Conservation (phyloP, 1,140 invertebrate species). For the Drosophila orosa region DNA sequence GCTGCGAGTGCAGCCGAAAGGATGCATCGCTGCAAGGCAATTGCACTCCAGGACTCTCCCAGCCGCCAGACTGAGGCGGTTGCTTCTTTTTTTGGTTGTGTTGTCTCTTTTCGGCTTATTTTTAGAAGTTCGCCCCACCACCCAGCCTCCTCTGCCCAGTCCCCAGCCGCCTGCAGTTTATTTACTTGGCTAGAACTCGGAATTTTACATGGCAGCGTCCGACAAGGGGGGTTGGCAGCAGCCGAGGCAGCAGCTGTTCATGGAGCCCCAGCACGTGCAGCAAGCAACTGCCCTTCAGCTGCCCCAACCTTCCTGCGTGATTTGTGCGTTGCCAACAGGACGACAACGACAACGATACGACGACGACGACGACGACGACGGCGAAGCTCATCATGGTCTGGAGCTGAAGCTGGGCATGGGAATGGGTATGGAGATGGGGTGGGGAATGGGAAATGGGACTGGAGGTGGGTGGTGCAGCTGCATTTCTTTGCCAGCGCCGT, state of each 20-base stretch:
- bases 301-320: slow-evolving; percentile 40
- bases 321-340: slow-evolving; percentile 65
- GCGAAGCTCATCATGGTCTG: slow-evolving; percentile 44
- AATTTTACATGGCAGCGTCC: slow-evolving; percentile 64
- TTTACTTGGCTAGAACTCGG: slow-evolving; percentile 74
- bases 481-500: slow-evolving; percentile 51
- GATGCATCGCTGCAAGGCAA: slow-evolving; percentile 73
- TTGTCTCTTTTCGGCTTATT: slow-evolving; percentile 82
- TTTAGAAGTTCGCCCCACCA: slow-evolving; percentile 66
- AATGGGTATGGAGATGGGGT: slow-evolving; percentile 3
- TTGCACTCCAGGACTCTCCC: slow-evolving; percentile 65
- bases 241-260: slow-evolving; percentile 69
- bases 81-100: slow-evolving; percentile 77
- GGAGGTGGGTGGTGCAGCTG: slow-evolving; percentile 45
- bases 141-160: background rate
- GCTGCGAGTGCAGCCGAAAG: slow-evolving; percentile 63
- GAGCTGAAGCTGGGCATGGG: slow-evolving; percentile 15
- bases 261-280: slow-evolving; percentile 78
- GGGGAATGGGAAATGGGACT: background rate
- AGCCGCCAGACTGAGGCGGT: slow-evolving; percentile 65
- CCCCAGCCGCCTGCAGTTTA: slow-evolving; percentile 45
- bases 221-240: slow-evolving; percentile 12
- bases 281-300: slow-evolving; percentile 71
- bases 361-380: slow-evolving; percentile 22
- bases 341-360: slow-evolving; percentile 20